phyloP scores from a whole-genome alignment of 2,113 vertebrate genomes.

The Cyanistes caeruleus region DNA sequence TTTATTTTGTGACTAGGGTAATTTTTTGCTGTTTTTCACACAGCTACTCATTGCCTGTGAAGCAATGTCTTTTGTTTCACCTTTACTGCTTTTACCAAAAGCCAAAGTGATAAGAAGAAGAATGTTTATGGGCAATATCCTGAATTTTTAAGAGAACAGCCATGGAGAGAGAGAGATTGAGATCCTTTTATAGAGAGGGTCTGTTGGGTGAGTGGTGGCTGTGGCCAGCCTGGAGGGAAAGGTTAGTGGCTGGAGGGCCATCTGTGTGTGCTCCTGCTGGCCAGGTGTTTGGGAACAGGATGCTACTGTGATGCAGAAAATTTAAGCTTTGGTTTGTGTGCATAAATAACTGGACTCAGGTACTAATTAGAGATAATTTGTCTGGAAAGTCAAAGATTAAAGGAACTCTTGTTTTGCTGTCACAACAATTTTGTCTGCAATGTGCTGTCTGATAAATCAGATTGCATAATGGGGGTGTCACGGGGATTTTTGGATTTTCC shows the following conservation, averaged over 20 bases:
- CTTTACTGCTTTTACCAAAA: neutral
- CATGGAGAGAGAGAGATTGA: neutral
- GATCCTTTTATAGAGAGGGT: neutral
- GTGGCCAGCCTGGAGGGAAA: neutral
- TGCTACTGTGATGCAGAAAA: neutral
- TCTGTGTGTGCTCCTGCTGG: neutral
- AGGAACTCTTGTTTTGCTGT: neutral
- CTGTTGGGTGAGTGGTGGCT: neutral
- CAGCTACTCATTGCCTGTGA: neutral
- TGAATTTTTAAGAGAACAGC: neutral
- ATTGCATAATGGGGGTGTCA: neutral
- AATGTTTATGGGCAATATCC: neutral
- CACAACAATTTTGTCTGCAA: neutral
- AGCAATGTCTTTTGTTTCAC: neutral
- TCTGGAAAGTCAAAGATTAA: neutral
- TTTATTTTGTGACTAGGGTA: neutral
- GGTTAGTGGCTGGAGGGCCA: rapidly evolving
- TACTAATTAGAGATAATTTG: constrained; percentile 29
- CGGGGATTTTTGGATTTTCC: neutral
- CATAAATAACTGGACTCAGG: neutral
- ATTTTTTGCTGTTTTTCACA: neutral
- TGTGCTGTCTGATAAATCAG: neutral
- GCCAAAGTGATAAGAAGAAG: neutral
- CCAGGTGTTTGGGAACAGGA: neutral
- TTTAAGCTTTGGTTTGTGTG: neutral